Conservation (phyloP, 2,888 invertebrate genomes). For the Orthonychiurus folsomi region DNA sequence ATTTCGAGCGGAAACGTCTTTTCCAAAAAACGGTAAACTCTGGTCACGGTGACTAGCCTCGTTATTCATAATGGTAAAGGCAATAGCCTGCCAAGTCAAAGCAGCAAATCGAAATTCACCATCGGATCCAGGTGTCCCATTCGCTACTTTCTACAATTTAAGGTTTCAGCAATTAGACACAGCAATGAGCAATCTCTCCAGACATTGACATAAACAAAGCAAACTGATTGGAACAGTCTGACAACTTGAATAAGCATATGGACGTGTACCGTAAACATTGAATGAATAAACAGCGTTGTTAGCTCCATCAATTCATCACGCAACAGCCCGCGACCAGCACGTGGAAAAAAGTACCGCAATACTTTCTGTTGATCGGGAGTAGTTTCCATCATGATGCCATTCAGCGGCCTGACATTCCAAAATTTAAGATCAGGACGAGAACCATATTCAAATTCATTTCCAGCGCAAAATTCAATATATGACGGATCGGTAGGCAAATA, state of each 20-base stretch:
- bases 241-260: not conserved
- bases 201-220: too few species aligned
- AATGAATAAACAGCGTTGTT: not conserved
- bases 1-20: conserved; percentile 32
- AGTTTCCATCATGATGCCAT: too few species aligned
- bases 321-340: not conserved
- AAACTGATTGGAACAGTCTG: not conserved
- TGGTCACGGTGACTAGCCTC: conserved; percentile 55
- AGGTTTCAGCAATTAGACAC: too few species aligned
- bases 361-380: too few species aligned
- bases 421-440: too few species aligned
- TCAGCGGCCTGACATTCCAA: too few species aligned
- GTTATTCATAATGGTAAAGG: conserved; percentile 68
- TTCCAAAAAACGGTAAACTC: conserved; percentile 36
- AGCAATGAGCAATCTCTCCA: too few species aligned
- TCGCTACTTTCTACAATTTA: not conserved
- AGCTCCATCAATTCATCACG: not conserved
- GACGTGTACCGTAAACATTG: not conserved
- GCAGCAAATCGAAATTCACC: conserved; percentile 46
- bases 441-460: not conserved
- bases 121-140: not conserved
- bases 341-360: too few species aligned
- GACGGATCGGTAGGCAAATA: not conserved
- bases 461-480: not conserved
- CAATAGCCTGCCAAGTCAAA: conserved; percentile 53